Conservation (phyloP, 2,888 invertebrate species). For the Apamea sordens region DNA sequence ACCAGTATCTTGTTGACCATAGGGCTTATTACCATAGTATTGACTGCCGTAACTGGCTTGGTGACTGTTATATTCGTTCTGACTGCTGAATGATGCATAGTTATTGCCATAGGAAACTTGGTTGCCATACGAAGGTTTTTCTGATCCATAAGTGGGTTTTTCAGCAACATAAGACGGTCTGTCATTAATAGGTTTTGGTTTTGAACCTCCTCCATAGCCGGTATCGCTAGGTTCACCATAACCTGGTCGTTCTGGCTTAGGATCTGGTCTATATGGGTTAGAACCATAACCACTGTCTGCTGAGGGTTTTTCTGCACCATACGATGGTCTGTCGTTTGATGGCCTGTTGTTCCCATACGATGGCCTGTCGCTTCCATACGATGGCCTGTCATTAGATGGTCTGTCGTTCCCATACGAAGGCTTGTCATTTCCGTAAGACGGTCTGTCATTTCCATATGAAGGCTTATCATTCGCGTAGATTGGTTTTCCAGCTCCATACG, state of each 20-base stretch:
- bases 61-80: constrained; percentile 32
- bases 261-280: constrained; percentile 48
- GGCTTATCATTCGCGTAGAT: constrained; percentile 29
- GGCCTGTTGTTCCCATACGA: constrained; percentile 46
- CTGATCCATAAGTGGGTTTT: constrained; percentile 41
- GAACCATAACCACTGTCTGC: constrained; percentile 51
- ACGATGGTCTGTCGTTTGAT: constrained; percentile 30
- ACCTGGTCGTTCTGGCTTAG: constrained; percentile 49
- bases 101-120: constrained; percentile 52
- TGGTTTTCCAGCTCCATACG: constrained; percentile 48
- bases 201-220: constrained; percentile 44
- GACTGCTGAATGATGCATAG: constrained; percentile 50
- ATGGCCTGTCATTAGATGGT: constrained; percentile 30
- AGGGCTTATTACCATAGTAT: constrained; percentile 32
- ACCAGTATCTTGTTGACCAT: constrained; percentile 36
- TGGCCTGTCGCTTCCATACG: constrained; percentile 20
- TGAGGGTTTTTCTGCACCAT: constrained; percentile 51
- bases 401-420: constrained; percentile 42
- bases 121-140: constrained; percentile 32
- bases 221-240: constrained; percentile 44
- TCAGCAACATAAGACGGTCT: constrained; percentile 43
- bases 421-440: constrained; percentile 18
- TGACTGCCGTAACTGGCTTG: constrained; percentile 51
- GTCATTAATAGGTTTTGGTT: constrained; percentile 53
- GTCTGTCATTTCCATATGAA: constrained; percentile 45